Percentiles rank a stretch among this genome's conserved stretches.
Conservation (phyloP, 2,113 vertebrate genomes). For the Craseonycteris thonglongyai region DNA sequence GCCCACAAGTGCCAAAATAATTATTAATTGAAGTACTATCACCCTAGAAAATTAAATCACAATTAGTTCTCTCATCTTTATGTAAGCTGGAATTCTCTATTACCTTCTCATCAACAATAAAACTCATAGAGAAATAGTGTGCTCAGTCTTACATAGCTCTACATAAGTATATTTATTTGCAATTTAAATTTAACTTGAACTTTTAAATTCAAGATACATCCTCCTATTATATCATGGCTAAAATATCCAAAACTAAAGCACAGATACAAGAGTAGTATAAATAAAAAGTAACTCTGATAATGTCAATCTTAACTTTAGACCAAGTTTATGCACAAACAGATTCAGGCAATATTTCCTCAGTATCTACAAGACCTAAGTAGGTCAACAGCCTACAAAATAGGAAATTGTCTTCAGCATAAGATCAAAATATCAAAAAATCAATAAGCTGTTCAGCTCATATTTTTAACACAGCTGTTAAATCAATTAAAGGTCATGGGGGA, state of each 20-base stretch:
- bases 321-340: background rate
- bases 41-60: background rate
- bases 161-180: background rate
- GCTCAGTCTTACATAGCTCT: background rate
- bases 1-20: background rate
- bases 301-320: background rate
- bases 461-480: background rate
- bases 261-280: background rate
- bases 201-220: background rate
- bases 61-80: background rate
- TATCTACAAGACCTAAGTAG: background rate
- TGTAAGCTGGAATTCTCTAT: background rate
- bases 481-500: background rate
- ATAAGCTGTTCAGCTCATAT: background rate
- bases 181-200: background rate
- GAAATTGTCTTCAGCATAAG: background rate
- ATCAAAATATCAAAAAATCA: conserved; percentile 20
- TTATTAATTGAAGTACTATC: background rate
- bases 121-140: background rate
- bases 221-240: background rate
- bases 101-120: background rate
- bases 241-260: background rate
- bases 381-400: background rate
- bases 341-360: background rate
- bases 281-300: background rate